These are phyloP conservation scores for Phyllotis vaccarum DNA, from an alignment of 2,797 vertebrate species.

Conservation along the genomic window DNA sequence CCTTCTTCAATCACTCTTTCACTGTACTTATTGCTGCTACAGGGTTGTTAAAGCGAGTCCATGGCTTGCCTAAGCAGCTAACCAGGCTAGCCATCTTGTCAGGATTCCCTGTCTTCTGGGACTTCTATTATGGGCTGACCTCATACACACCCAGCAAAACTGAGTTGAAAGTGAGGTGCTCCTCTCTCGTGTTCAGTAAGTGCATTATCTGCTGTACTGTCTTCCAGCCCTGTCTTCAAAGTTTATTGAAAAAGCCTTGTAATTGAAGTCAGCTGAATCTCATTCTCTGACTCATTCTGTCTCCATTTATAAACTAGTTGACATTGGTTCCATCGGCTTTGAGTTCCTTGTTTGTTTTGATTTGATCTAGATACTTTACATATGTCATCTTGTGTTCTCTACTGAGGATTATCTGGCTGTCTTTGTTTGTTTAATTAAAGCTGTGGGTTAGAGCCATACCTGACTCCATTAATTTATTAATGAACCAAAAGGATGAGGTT, in stretches of 20 bases:
- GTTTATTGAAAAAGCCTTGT: neutral
- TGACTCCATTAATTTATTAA: constrained; percentile 5
- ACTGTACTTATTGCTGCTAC: neutral
- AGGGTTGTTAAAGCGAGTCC: neutral
- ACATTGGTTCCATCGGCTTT: neutral
- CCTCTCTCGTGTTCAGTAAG: neutral
- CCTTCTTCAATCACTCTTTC: neutral
- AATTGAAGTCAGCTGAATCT: neutral
- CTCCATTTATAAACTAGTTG: neutral
- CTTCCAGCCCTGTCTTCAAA: neutral
- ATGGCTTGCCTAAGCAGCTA: neutral
- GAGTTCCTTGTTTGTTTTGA: neutral
- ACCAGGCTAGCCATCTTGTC: neutral
- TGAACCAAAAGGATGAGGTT: neutral
- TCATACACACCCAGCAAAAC: no score
- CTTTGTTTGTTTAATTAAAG: neutral
- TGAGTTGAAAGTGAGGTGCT: no score
- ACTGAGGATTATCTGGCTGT: neutral
- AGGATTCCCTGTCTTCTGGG: neutral
- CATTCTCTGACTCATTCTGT: neutral
- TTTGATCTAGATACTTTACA: neutral
- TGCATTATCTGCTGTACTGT: neutral
- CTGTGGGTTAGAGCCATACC: neutral
- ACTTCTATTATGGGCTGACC: neutral
- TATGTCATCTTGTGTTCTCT: neutral